Base-by-base conservation (phyloP, 2,113 vertebrate species). In the Gnathonemus echidnorhynchus region DNA sequence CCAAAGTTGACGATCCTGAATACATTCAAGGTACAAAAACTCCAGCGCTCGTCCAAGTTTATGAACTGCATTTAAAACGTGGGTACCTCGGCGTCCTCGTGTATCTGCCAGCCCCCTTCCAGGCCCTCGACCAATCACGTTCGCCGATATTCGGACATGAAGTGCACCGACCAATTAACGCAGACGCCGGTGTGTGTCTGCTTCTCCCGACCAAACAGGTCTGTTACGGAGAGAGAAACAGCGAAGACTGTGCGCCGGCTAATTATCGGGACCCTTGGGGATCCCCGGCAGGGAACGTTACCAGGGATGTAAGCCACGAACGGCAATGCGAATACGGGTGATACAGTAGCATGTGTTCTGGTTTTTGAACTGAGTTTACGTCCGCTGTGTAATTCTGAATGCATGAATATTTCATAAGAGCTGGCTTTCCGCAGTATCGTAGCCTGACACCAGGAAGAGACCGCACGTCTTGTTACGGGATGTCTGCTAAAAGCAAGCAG, bases 151-250 rank as follows among this genome's bases (percentile, higher is more conserved):
- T 88, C 77, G 52, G 92, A 93, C 93, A 92, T 35, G 49, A 10
- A 0, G 21, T 0, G 84, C 15, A 17, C 13, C 56, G 56, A 35
- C 93, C 94, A 95, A 95, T 94, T 89, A 91, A 11, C 90, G 62
- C 42, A 0, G 10, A 88, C 17, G 88, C 91, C 93, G 92, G 91
- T 86, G 31, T 89, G n/a, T 15, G 1, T 9, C 19, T 0, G 2
- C 35, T 24, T 35, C 8, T 1, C 1, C 1, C 42, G 24, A 5
- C 92, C 93, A 93, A 94, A 93, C 89, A 88, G 35, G 89, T 88
- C 39, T 3, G 74, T 19, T 2, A 19, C 1, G 7, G 74, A 35
- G 17, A 5, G n/a, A 70, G n/a, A 5, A 31, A 31, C 62, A 4
- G 8, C n/a, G 62, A 27, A 66, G 7, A n/a, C 7, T 0, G 56